phyloP scores from a whole-genome alignment of 2,888 invertebrate species.

The Tenthredo distinguenda region DNA sequence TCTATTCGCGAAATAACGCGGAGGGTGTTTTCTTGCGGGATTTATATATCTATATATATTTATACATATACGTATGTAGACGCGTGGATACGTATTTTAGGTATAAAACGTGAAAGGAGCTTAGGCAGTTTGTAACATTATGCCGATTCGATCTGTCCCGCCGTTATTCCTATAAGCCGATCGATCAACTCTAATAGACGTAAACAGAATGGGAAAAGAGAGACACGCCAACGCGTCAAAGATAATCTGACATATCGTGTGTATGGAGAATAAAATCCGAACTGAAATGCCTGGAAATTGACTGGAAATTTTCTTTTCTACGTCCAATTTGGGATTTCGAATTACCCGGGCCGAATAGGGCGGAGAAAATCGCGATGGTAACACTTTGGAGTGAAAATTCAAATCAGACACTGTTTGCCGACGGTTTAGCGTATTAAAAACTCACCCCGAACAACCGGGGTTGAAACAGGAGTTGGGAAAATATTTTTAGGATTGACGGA shows the following conservation, averaged over 20 bases:
- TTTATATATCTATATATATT: background rate
- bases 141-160: background rate
- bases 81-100: no score
- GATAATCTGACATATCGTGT: background rate
- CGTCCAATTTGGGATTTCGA: background rate
- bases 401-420: background rate
- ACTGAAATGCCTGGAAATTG: background rate
- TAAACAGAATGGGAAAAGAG: background rate
- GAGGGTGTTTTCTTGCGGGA: background rate
- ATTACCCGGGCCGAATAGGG: background rate
- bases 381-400: background rate
- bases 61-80: no score
- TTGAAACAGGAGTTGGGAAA: background rate
- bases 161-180: background rate
- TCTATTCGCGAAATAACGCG: conserved; percentile 9
- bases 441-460: background rate
- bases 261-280: background rate
- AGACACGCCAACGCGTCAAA: background rate
- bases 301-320: background rate
- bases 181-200: conserved; percentile 2
- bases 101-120: background rate
- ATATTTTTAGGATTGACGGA: conserved; percentile 44
- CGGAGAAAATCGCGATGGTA: background rate
- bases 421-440: conserved; percentile 28
- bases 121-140: background rate